These are phyloP conservation scores for Gymnodraco acuticeps DNA, from an alignment of 2,797 vertebrate species.

Conservation along the genomic window DNA sequence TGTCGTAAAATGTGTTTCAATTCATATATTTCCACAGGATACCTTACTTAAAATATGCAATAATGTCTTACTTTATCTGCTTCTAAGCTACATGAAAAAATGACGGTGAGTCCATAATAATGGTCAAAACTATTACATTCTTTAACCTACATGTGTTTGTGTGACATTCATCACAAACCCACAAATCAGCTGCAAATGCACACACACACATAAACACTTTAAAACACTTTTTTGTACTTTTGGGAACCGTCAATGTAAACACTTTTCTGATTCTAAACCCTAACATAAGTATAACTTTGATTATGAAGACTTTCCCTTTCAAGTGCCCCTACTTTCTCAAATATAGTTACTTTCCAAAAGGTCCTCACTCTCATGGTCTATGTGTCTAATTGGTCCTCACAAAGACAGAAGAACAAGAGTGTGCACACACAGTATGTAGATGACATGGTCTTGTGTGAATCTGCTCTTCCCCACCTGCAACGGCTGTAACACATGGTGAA, in stretches of 20 bases:
- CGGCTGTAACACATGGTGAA: slow-evolving; percentile 25
- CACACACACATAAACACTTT: neutral
- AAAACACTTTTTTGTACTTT: neutral
- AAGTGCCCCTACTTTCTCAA: neutral
- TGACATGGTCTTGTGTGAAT: slow-evolving; percentile 3
- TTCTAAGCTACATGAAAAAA: no score
- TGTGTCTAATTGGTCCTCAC: neutral
- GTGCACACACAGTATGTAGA: neutral
- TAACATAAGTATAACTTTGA: no score
- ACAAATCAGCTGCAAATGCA: slow-evolving; percentile 7
- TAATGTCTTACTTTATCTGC: no score
- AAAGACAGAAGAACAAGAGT: neutral
- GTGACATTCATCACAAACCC: no score
- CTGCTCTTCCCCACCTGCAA: slow-evolving; percentile 34
- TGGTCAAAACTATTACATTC: no score
- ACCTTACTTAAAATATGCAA: no score
- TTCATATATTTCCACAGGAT: no score
- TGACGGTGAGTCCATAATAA: no score
- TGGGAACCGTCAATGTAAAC: neutral
- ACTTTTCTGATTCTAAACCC: no score
- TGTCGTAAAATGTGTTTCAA: no score
- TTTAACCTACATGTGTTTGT: neutral
- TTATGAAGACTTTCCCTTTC: neutral
- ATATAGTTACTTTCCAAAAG: neutral
- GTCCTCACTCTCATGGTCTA: neutral